Evolutionary conservation across 2,113 vertebrate genomes (phyloP), one percentile per base, ranked within the genome.

Genomic region (Cyanistes caeruleus): DNA sequence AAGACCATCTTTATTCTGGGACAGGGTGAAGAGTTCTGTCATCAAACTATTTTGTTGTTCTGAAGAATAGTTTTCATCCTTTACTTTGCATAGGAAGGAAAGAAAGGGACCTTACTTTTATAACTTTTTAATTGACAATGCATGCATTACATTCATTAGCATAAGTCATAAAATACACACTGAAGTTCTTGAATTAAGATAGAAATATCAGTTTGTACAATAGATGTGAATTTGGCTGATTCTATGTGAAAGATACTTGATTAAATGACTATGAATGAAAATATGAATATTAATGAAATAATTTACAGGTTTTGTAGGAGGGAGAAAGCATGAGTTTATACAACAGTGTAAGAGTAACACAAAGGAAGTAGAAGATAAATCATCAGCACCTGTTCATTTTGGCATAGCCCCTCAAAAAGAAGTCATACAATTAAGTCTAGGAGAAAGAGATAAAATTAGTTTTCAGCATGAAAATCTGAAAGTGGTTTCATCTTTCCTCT

Each of bases 301-400:
- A 51, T 59, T 67, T 96, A 23, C 39, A 82, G 16, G 2, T 88
- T 97, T 96, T 90, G 28, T 97, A 98, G 98, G 84, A 96, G 97
- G 92, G 55, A 96, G 95, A 94, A 98, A 97, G 70, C 97, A 87
- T 11, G 46, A 95, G 78, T 97, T 97, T 94, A 85, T 96, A 27
- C 95, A 97, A 37, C 94, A 97, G 62, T 95, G 96, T 81, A 98
- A 97, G 84, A 97, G 72, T 89, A 96, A 74, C 67, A 69, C 58
- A 96, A 93, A 96, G 87, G 73, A 94, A 70, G 69, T 31, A 92
- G 60, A 88, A 94, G 80, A 77, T 89, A 85, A 89, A 94, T 91
- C 82, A 80, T 74, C 72, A 94, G 72, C 63, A 89, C 81, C 72
- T 77, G 75, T 96, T 64, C 68, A 69, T 52, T 97, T 96, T 97